These are phyloP conservation scores for Proctacanthus coquilletti DNA, from an alignment of 1,140 invertebrate species.

Conservation along the genomic window DNA sequence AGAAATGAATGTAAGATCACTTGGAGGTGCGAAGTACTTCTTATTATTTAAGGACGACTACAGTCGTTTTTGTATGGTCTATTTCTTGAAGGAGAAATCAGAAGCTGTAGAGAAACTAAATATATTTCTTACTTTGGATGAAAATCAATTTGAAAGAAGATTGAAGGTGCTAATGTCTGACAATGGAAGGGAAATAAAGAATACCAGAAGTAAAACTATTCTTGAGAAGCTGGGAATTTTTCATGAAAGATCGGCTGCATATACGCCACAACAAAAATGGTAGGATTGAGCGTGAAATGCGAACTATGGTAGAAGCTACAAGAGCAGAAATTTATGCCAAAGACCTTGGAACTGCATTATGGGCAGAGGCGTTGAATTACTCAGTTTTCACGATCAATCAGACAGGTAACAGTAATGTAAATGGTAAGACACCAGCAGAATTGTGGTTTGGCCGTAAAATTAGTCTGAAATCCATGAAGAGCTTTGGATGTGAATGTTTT, in stretches of 20 bases:
- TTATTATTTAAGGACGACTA: conserved; percentile 17
- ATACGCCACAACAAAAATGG: conserved; percentile 27
- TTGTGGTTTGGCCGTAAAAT: conserved; percentile 19
- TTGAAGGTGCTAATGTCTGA: conserved; percentile 14
- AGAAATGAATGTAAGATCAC: conserved; percentile 9
- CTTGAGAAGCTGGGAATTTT: conserved; percentile 9
- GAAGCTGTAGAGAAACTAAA: conserved; percentile 11
- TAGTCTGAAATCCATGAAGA: conserved; percentile 15
- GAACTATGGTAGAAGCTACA: conserved; percentile 2
- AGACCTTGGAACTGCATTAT: conserved; percentile 10
- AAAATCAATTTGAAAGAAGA: conserved; percentile 10
- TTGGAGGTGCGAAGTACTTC: conserved; percentile 14
- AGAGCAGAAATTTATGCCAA: background rate
- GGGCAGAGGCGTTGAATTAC: conserved; percentile 20
- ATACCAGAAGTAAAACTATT: conserved; percentile 7
- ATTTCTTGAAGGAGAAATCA: conserved; percentile 18
- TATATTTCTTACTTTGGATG: conserved; percentile 5
- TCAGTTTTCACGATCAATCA: conserved; percentile 13
- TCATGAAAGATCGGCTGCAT: conserved; percentile 14
- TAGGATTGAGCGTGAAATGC: conserved; percentile 13
- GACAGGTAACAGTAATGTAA: conserved; percentile 3
- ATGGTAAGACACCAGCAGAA: conserved; percentile 18
- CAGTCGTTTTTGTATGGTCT: conserved; percentile 12
- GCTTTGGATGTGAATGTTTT: conserved; percentile 14
- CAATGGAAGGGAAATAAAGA: conserved; percentile 14